phyloP scores from a whole-genome alignment of 2,113 vertebrate species.

The Pagrus major region DNA sequence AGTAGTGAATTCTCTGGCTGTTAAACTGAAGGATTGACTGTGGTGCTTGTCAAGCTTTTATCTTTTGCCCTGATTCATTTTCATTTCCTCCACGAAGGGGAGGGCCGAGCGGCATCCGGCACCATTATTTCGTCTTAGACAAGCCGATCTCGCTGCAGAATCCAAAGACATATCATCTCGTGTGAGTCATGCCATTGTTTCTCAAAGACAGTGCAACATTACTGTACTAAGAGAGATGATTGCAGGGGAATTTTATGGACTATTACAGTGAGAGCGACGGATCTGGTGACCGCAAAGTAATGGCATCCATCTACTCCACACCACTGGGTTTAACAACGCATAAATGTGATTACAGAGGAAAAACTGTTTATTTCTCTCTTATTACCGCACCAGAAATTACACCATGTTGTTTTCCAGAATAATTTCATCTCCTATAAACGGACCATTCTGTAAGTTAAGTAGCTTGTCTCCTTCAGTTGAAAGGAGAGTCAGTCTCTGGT shows the following conservation, averaged over 20 bases:
- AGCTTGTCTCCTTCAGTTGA: constrained; percentile 49
- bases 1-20: constrained; percentile 75
- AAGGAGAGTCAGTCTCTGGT: constrained; percentile 9
- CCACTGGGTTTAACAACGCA: constrained; percentile 55
- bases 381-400: constrained; percentile 46
- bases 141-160: constrained; percentile 48
- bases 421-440: constrained; percentile 53
- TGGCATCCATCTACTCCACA: constrained; percentile 53
- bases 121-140: constrained; percentile 69
- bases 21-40: constrained; percentile 82
- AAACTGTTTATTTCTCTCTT: constrained; percentile 57
- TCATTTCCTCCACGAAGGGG: constrained; percentile 71
- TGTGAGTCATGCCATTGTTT: constrained; percentile 73
- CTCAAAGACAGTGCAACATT: constrained; percentile 73
- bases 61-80: constrained; percentile 83
- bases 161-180: constrained; percentile 71
- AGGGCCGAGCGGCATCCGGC: constrained; percentile 52
- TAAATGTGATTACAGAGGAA: constrained; percentile 56
- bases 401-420: constrained; percentile 47
- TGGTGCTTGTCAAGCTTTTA: constrained; percentile 78
- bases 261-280: constrained; percentile 69
- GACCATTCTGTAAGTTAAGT: constrained; percentile 47
- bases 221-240: constrained; percentile 77
- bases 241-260: constrained; percentile 74
- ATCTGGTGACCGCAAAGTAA: constrained; percentile 62